Conservation (phyloP, 1,140 invertebrate species). For the Nilaparvata lugens region DNA sequence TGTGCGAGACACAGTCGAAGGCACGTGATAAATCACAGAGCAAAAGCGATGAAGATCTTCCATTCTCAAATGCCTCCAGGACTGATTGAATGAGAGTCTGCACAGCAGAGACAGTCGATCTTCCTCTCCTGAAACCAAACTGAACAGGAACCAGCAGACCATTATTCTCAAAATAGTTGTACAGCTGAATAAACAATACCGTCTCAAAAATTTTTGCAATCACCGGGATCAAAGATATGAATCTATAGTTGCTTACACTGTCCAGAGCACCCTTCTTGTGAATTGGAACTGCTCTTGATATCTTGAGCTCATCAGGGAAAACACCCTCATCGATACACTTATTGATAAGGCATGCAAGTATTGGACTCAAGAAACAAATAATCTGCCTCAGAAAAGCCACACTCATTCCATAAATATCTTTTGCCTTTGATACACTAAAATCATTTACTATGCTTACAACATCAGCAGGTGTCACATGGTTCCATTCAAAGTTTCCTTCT, state of each 20-base stretch:
- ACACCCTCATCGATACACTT: background rate
- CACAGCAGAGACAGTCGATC: background rate
- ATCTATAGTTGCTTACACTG: background rate
- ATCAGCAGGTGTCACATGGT: background rate
- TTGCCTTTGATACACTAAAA: background rate
- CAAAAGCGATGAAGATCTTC: too few species aligned
- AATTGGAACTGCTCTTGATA: background rate
- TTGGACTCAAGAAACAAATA: background rate
- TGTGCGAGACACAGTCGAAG: too few species aligned
- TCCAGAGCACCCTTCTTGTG: background rate
- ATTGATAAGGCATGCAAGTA: background rate
- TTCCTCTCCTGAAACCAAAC: slow-evolving; percentile 1
- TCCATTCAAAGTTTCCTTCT: too few species aligned
- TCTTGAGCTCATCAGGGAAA: background rate
- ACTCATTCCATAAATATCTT: background rate
- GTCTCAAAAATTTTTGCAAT: background rate
- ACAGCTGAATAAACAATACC: too few species aligned
- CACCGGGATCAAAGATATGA: background rate
- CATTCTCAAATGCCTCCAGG: background rate
- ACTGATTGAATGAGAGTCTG: background rate
- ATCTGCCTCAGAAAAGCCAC: background rate
- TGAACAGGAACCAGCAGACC: background rate
- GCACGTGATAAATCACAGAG: too few species aligned
- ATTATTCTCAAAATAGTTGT: too few species aligned
- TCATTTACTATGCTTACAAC: background rate